Percentiles rank a stretch among this genome's conserved stretches.
phyloP scores from a whole-genome alignment of 2,797 vertebrate species.

The Buphagus erythrorhynchus region DNA sequence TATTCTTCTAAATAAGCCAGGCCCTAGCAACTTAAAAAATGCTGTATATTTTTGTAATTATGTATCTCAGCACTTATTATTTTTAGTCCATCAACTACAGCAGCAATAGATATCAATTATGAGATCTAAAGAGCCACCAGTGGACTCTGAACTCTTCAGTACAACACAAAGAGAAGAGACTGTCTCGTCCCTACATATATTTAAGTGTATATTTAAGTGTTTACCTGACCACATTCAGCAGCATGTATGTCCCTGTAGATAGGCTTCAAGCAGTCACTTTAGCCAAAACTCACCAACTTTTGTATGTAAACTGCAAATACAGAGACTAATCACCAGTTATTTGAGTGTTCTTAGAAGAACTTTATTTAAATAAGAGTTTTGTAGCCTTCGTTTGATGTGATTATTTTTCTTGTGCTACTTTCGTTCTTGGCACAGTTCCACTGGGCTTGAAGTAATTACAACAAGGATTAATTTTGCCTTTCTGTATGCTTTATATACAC shows the following conservation, averaged over 20 bases:
- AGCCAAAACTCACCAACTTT: slow-evolving; percentile 26
- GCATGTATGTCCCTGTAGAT: not conserved
- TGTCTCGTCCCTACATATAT: not conserved
- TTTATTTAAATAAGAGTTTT: not conserved
- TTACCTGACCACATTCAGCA: slow-evolving; percentile 16
- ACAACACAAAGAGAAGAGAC: not conserved
- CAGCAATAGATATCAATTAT: slow-evolving; percentile 3
- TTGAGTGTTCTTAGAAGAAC: not conserved
- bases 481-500: not conserved
- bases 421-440: not conserved
- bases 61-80: not conserved
- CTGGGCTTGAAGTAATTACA: not conserved
- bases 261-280: not conserved
- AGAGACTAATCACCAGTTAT: not conserved
- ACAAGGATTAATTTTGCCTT: not conserved
- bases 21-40: not conserved
- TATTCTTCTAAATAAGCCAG: slow-evolving; percentile 1
- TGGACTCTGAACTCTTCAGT: slow-evolving; percentile 12
- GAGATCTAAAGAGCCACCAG: not conserved
- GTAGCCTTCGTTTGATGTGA: not conserved
- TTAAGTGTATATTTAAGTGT: slow-evolving; percentile 48
- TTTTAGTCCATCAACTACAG: not conserved
- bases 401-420: not conserved
- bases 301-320: not conserved
- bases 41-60: not conserved